Percentiles rank a stretch among this genome's conserved stretches.
phyloP scores from a whole-genome alignment of 2,888 invertebrate genomes.

The Tipula confusa region DNA sequence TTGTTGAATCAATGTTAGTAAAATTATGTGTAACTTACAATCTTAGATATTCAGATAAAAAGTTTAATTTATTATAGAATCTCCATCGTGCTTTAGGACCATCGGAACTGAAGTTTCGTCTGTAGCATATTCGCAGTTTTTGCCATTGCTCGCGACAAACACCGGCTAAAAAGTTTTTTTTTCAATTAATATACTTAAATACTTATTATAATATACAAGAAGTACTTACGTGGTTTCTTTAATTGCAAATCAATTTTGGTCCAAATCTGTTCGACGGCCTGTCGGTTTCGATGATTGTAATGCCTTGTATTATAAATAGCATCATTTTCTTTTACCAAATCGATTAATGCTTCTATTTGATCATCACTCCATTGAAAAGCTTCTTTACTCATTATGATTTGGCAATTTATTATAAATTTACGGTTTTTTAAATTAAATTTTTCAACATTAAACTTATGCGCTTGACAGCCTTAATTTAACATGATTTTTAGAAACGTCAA shows the following conservation, averaged over 20 bases:
- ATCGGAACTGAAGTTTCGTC: background rate
- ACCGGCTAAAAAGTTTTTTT: background rate
- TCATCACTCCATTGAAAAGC: constrained; percentile 8
- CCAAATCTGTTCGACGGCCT: background rate
- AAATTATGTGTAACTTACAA: background rate
- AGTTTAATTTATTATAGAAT: background rate
- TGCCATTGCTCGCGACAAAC: background rate
- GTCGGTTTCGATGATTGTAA: background rate
- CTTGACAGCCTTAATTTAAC: background rate
- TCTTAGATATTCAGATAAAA: background rate
- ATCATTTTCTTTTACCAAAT: constrained; percentile 12
- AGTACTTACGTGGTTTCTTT: background rate
- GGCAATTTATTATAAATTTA: background rate
- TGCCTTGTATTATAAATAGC: background rate
- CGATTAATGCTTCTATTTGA: background rate
- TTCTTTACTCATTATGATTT: background rate
- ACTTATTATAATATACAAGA: too few species aligned
- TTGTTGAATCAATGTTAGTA: background rate
- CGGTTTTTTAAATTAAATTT: background rate
- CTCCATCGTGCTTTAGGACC: background rate
- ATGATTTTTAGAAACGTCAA: background rate
- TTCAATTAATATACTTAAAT: background rate
- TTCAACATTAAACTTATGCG: background rate
- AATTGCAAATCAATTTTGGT: constrained; percentile 7
- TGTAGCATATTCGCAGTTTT: background rate